phyloP scores from a whole-genome alignment of 2,888 invertebrate species.

The Euzophera pinguis region DNA sequence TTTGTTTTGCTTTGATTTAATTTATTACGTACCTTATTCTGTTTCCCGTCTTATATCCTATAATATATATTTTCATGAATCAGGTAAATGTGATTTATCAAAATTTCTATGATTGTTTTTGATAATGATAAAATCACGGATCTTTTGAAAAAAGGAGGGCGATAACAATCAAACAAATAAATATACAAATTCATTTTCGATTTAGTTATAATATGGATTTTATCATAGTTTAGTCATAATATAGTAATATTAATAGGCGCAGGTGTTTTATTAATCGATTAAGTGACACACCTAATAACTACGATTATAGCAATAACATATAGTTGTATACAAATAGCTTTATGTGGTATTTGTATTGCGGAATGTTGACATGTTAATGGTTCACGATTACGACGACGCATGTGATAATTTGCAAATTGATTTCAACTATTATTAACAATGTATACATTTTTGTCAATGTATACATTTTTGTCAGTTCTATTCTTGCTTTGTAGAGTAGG shows the following conservation, averaged over 20 bases:
- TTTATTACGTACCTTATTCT: not conserved
- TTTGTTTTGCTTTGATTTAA: conserved; percentile 1
- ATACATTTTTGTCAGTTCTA: no score
- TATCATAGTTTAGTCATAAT: no score
- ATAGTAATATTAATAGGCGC: conserved; percentile 1
- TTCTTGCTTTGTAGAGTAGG: no score
- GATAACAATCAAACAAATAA: no score
- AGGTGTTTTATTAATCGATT: conserved; percentile 1
- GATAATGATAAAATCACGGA: no score
- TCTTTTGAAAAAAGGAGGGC: no score
- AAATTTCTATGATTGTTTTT: no score
- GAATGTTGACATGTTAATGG: not conserved
- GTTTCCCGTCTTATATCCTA: not conserved
- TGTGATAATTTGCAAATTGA: not conserved
- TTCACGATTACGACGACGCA: not conserved
- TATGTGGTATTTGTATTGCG: not conserved
- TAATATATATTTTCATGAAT: not conserved
- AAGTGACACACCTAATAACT: not conserved
- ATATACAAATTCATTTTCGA: no score
- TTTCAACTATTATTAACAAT: no score
- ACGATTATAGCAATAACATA: not conserved
- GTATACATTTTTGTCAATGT: no score
- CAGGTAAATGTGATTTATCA: not conserved
- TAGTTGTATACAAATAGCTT: not conserved
- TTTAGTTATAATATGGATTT: no score